Evolutionary conservation across 2,888 invertebrate genomes (phyloP), one percentile per base, ranked within the genome.

Genomic region (Cryptus armator): DNA sequence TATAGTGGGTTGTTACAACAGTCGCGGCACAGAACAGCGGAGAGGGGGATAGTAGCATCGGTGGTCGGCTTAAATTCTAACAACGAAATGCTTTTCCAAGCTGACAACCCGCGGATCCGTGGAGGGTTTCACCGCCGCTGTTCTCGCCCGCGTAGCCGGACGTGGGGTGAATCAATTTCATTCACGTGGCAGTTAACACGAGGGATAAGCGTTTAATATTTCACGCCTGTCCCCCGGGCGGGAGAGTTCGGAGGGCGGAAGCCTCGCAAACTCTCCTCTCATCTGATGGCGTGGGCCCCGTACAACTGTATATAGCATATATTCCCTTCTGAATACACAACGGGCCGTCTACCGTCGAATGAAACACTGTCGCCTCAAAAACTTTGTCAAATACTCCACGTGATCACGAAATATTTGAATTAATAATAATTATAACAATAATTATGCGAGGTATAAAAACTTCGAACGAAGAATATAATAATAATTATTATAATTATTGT

Each of bases 181-280:
- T 82, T 85, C 88, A 83, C 83, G 85, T 84, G 87, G 82, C 87
- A 83, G 86, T 88, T 87, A 86, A 86, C 85, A 87, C 87, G 87
- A 86, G 87, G 88, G 87, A 88, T 86, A 87, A 87, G 86, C 87
- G 85, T 86, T 88, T 88, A 88, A 88, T 88, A 88, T 88, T 88
- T 88, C 87, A 88, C 88, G 88, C 86, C 87, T 88, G 86, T 87
- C 84, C 82, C 85, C 83, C 64, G 51, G 72, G 78, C 76, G 43
- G 59, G 66, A 72, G 71, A 78, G 77, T 81, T 77, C 70, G 46
- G 14, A n/a, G 19, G 2, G 37, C 29, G 32, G 67, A 51, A 64
- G 53, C 67, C 51, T 66, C 48, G 24, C 66, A 48, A 53, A 12
- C 66, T 48, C 51, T 53, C 46, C 67, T 37, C 44, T 67, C 32